These are phyloP conservation scores for Spodoptera picta DNA, from an alignment of 2,888 invertebrate genomes.

Conservation along the genomic window DNA sequence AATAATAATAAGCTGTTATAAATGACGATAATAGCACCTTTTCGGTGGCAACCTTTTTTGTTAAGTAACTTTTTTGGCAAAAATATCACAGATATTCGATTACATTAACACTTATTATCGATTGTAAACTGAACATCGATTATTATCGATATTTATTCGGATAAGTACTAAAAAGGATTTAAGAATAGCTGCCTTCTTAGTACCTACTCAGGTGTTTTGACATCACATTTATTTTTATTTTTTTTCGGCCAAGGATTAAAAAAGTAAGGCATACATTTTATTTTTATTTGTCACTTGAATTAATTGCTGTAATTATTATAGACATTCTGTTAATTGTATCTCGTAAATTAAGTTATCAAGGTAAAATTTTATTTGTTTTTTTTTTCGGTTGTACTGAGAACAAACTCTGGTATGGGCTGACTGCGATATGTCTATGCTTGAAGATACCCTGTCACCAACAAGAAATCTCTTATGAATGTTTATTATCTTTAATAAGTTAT, in stretches of 20 bases:
- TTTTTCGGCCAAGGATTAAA: slow-evolving; percentile 65
- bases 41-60: slow-evolving; percentile 22
- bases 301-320: slow-evolving; percentile 46
- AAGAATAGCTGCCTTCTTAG: slow-evolving; percentile 29
- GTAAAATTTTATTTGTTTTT: background rate
- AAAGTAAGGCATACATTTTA: slow-evolving; percentile 40
- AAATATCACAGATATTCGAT: slow-evolving; percentile 52
- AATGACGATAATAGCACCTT: slow-evolving; percentile 30
- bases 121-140: slow-evolving; percentile 56
- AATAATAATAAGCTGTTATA: slow-evolving; percentile 33
- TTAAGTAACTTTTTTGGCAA: slow-evolving; percentile 27
- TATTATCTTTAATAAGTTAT: slow-evolving; percentile 54
- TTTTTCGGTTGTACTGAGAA: no score
- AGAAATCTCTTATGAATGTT: slow-evolving; percentile 44
- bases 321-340: no score
- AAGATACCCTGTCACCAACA: slow-evolving; percentile 20
- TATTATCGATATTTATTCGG: slow-evolving; percentile 48
- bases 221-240: slow-evolving; percentile 55
- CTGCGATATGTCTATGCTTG: background rate
- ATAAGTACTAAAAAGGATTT: slow-evolving; percentile 48
- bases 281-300: slow-evolving; percentile 53
- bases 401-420: background rate
- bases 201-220: slow-evolving; percentile 24
- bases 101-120: slow-evolving; percentile 60
- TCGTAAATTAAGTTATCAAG: background rate